Evolutionary conservation across 2,888 invertebrate species (phyloP), one percentile per base, ranked within the genome.

Genomic region (Chrysopilus asiliformis): DNA sequence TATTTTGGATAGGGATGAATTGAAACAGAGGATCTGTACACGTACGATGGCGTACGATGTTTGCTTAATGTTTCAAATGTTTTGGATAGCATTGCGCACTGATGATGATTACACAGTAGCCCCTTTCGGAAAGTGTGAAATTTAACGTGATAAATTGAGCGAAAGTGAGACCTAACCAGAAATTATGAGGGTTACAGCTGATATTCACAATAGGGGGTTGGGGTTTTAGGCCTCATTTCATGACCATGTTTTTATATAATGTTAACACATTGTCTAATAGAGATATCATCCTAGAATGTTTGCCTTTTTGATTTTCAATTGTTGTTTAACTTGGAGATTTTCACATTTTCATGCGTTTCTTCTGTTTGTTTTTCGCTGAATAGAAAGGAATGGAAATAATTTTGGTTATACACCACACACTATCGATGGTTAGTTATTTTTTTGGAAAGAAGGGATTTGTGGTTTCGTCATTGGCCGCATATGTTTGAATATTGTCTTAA

Each of bases 251-350:
- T n/a, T n/a, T n/a, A n/a, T n/a, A n/a, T n/a, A n/a, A n/a, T n/a
- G n/a, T n/a, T n/a, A n/a, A n/a, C 25, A 25, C 32, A 32, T 34
- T 38, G 41, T 32, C 35, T 38, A 41, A 38, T 34, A 34, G 34
- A 41, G 41, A 41, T 41, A 41, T 41, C 41, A 38, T 41, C 32
- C 40, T 29, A 29, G 32, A n/a, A n/a, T 41, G 41, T 41, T 41
- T 41, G 41, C 41, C 41, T 41, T 41, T 41, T 41, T 41, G 41
- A 41, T 41, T 41, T 41, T 30, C 16, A 15, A 25, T 34, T 37
- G 38, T 29, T 32, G 29, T 38, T 22, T 14, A n/a, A n/a, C 22
- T 12, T 8, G 12, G 34, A 32, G 30, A 24, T 16, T 40, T 40
- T 36, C 29, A 7, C 15, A 18, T 15, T 25, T 32, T 14, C 33